These are phyloP conservation scores for Cephus pygmeus DNA, from an alignment of 2,888 invertebrate genomes.

Conservation along the genomic window DNA sequence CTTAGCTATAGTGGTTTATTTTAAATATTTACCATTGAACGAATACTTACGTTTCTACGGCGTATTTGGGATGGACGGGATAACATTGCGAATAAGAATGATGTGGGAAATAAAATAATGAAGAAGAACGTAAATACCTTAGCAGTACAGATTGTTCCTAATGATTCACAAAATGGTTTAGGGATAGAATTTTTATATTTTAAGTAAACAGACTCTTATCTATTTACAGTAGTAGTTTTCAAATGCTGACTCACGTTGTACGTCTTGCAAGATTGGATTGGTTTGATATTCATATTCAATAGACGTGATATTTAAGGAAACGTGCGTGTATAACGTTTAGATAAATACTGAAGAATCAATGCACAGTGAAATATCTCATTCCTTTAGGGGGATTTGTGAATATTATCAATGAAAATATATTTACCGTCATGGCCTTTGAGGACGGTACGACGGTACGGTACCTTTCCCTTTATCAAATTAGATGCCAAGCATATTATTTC, in stretches of 20 bases:
- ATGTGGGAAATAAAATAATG: neutral
- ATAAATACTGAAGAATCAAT: neutral
- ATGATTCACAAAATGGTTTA: neutral
- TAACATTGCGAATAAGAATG: neutral
- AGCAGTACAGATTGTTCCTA: neutral
- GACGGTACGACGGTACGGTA: neutral
- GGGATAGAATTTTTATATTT: neutral
- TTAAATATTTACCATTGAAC: neutral
- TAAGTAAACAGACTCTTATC: neutral
- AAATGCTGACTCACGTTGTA: neutral
- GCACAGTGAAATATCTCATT: neutral
- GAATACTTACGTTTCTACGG: neutral
- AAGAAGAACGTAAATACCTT: neutral
- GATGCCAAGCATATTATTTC: neutral
- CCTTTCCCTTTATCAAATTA: neutral
- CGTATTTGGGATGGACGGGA: neutral
- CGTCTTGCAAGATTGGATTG: neutral
- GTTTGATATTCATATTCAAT: neutral
- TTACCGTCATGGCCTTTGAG: neutral
- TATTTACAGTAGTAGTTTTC: neutral
- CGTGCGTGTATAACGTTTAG: neutral
- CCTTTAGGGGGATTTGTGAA: neutral
- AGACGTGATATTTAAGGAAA: neutral
- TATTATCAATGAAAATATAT: neutral
- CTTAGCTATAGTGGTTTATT: neutral